A percentile compares a stretch with the other conserved stretches of the same genome.
Conservation (phyloP, 2,888 invertebrate genomes). For the Rotaria socialis region DNA sequence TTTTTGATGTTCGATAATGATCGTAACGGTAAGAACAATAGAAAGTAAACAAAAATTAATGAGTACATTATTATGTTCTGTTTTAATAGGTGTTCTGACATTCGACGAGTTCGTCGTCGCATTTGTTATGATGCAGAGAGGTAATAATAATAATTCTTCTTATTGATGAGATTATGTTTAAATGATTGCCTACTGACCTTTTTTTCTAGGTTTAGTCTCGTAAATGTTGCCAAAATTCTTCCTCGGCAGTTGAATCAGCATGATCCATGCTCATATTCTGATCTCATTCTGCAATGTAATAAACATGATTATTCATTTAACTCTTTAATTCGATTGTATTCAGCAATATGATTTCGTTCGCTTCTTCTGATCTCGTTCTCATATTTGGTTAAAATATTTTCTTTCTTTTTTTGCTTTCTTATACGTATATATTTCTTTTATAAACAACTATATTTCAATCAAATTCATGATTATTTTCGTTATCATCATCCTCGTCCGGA, state of each 20-base stretch:
- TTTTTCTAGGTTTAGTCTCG: not conserved
- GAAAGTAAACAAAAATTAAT: not conserved
- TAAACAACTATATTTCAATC: constrained; percentile 26
- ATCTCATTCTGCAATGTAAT: not conserved
- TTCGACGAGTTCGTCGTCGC: not conserved
- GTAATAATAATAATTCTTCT: not conserved
- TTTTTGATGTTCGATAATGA: constrained; percentile 32
- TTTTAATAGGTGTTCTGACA: not conserved
- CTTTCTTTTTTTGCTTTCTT: not conserved
- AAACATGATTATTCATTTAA: not conserved
- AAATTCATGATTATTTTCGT: not conserved
- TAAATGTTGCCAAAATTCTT: not conserved
- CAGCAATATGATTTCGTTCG: not conserved
- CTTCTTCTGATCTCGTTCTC: not conserved
- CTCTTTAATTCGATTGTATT: not conserved
- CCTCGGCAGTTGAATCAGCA: not conserved
- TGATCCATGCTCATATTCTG: not conserved
- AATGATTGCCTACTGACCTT: not conserved
- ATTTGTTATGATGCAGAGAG: not conserved
- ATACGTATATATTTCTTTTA: not conserved
- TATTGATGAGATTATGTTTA: not conserved
- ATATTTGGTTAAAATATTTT: not conserved
- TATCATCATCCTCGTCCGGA: not conserved
- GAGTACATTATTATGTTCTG: too few relatives aligned
- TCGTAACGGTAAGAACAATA: not conserved